A percentile compares a stretch with the other conserved stretches of the same genome.
Conservation (phyloP, 30 jellyfish, hydroid and myxozoan species). For the Nemopilema nomurai region DNA sequence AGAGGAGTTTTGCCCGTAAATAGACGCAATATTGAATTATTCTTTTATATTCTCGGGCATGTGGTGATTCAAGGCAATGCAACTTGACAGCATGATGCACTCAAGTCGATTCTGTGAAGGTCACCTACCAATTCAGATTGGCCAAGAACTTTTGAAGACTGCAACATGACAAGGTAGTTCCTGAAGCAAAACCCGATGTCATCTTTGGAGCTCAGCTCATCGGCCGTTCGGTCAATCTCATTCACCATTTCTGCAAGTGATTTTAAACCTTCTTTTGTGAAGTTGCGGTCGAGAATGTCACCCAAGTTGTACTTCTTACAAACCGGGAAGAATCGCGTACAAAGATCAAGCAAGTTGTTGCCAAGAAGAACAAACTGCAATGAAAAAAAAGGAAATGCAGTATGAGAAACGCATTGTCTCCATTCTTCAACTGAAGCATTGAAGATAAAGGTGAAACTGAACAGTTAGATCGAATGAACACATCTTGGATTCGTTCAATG, state of each 20-base stretch:
- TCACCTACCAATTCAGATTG: constrained; percentile 36
- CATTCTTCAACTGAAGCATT: too few relatives aligned
- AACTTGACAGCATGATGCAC: too few relatives aligned
- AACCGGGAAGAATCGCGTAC: constrained; percentile 60
- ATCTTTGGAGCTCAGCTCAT: constrained; percentile 52
- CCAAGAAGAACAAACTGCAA: constrained; percentile 82
- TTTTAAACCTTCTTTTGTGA: constrained; percentile 54
- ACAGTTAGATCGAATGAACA: too few relatives aligned
- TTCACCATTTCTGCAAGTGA: constrained; percentile 55
- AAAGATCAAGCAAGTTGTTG: constrained; percentile 75
- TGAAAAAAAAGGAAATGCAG: not conserved
- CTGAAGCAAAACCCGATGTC: constrained; percentile 32
- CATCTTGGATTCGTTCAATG: too few relatives aligned
- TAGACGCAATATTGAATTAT: too few relatives aligned
- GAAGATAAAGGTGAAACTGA: too few relatives aligned
- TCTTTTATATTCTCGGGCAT: too few relatives aligned
- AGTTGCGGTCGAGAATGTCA: constrained; percentile 31
- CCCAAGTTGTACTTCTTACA: constrained; percentile 56
- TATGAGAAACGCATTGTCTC: not conserved
- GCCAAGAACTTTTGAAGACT: constrained; percentile 28
- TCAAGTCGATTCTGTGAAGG: too few relatives aligned
- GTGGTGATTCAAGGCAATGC: too few relatives aligned
- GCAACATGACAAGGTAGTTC: constrained; percentile 45
- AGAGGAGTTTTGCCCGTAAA: too few relatives aligned
- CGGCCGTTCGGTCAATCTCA: constrained; percentile 30